These are phyloP conservation scores for Asbolus verrucosus DNA, from an alignment of 1,140 invertebrate genomes.

Conservation along the genomic window DNA sequence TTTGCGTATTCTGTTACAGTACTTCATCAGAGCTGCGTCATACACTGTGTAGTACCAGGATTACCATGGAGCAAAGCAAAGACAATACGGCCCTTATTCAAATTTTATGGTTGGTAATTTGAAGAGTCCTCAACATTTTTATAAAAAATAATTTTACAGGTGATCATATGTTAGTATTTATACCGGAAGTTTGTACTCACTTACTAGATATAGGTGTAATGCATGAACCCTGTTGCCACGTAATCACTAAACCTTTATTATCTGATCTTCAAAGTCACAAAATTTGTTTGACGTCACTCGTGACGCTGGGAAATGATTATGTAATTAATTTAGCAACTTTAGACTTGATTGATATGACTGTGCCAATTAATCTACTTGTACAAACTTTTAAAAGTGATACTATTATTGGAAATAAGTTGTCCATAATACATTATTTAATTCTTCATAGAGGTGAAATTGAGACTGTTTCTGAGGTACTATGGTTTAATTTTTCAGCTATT, in stretches of 20 bases:
- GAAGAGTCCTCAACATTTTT: too few relatives aligned
- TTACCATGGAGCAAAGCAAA: slow-evolving; percentile 82
- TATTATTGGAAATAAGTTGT: slow-evolving; percentile 76
- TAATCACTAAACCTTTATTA: slow-evolving; percentile 71
- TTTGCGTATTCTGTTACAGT: slow-evolving; percentile 86
- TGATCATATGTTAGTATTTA: slow-evolving; percentile 81
- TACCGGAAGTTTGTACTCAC: slow-evolving; percentile 83
- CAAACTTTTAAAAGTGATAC: slow-evolving; percentile 76
- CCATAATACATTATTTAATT: slow-evolving; percentile 83
- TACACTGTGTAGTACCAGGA: slow-evolving; percentile 83
- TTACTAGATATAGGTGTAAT: slow-evolving; percentile 81
- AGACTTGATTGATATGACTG: slow-evolving; percentile 74
- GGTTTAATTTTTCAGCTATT: slow-evolving; percentile 8
- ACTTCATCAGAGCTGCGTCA: slow-evolving; percentile 83
- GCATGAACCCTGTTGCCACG: slow-evolving; percentile 85
- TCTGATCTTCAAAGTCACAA: slow-evolving; percentile 69
- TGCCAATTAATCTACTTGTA: slow-evolving; percentile 73
- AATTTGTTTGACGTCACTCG: slow-evolving; percentile 74
- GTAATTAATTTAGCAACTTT: slow-evolving; percentile 78
- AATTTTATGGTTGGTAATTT: slow-evolving; percentile 77
- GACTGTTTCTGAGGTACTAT: slow-evolving; percentile 73
- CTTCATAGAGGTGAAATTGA: slow-evolving; percentile 80
- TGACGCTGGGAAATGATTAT: slow-evolving; percentile 69
- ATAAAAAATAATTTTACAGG: slow-evolving; percentile 69
- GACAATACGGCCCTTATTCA: slow-evolving; percentile 79